Base-by-base conservation (phyloP, 2,888 invertebrate genomes). In the Drosophila basisetae region DNA sequence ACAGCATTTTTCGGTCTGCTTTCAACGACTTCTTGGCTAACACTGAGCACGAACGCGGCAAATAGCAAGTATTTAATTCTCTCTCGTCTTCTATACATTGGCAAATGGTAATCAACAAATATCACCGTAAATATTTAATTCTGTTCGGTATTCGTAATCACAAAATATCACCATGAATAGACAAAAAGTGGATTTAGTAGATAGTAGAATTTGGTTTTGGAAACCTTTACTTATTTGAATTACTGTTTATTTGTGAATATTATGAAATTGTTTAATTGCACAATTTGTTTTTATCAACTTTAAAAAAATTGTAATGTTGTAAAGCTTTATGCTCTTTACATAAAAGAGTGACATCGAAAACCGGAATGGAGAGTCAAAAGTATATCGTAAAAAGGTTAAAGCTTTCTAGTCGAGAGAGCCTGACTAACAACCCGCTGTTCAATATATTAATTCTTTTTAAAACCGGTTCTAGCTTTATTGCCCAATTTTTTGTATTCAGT, bases 1-100 rank as follows among this genome's bases (percentile, higher is more conserved):
- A 25, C 1, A 69, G 18, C 82, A 82, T 82, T 62, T 52, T 49
- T 22, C 9, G 47, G 4, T 53, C 41, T 28, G 50, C 1, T 61
- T 13, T 2, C n/a, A 18, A 13, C 18, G 35, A 33, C 6, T 62
- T 9, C 9, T 4, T 28, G 43, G 0, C 2, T 1, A 52, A 55
- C 9, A 74, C 68, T 74, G 43, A 74, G 28, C 25, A 10, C 16
- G 6, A 31, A 5, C 25, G 9, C 4, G 18, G 28, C 13, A 28
- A 5, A 4, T 30, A 11, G 6, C 18, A 4, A 13, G 16, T 37
- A 37, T 37, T 41, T n/a, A 0, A 9, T n/a, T 41, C n/a, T n/a
- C 41, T 41, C 18, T 2, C 0, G n/a, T 0, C 3, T 22, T 22
- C n/a, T 22, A 22, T 6, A 11, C 6, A 1, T 22, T 13, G 22